Evolutionary conservation across 92 coral and sea anemone species (phyloP).

Genomic region (Palythoa caribaeorum): DNA sequence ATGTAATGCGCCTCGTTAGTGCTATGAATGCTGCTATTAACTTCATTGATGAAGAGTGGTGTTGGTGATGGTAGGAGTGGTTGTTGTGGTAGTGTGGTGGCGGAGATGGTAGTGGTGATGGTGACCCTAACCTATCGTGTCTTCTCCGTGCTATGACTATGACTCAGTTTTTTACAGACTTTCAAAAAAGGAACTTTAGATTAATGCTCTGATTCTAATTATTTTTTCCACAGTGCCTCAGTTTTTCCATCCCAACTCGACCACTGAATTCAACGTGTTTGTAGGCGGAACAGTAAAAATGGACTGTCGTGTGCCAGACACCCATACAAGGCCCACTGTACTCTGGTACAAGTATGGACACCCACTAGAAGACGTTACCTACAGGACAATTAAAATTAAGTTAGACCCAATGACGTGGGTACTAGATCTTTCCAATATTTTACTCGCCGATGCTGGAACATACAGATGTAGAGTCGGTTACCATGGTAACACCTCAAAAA

Average conservation of each 20-base stretch:
- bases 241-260: conserved; percentile 3
- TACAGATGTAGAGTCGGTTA: conserved; percentile 28
- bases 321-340: background rate
- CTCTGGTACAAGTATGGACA: conserved; percentile 45
- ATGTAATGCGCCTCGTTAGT: no score
- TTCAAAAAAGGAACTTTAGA: background rate
- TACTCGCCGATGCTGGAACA: conserved; percentile 27
- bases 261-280: background rate
- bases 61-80: no score
- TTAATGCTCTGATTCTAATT: background rate
- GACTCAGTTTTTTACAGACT: background rate
- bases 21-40: no score
- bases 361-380: conserved; percentile 27
- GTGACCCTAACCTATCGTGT: no score
- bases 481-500: conserved; percentile 25
- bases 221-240: background rate
- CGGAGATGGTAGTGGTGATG: no score
- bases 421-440: conserved; percentile 7
- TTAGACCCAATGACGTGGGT: conserved; percentile 34
- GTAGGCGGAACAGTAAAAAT: conserved; percentile 24
- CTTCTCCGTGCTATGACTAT: no score
- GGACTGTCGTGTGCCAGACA: conserved; percentile 29
- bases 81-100: no score
- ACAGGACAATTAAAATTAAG: conserved; percentile 10
- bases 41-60: no score